phyloP scores from a whole-genome alignment of 2,888 invertebrate genomes.

The Gymnocheta viridis region DNA sequence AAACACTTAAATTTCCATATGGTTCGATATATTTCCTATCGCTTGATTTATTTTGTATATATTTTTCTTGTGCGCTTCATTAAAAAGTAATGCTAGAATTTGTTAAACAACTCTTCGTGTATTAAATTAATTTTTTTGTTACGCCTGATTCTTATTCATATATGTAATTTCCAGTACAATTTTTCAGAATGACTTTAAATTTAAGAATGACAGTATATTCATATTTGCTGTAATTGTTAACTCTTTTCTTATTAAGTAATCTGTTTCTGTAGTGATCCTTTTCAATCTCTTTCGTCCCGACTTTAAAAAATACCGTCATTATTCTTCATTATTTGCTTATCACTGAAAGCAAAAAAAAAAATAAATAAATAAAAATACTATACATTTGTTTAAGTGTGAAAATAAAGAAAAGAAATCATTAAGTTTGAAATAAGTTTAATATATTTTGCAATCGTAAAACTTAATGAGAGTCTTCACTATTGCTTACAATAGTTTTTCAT shows the following conservation, averaged over 20 bases:
- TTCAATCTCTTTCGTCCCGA: neutral
- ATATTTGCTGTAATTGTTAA: too few species aligned
- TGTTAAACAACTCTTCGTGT: too few species aligned
- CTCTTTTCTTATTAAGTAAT: neutral
- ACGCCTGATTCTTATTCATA: too few species aligned
- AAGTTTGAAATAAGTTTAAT: constrained; percentile 35
- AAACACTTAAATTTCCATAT: too few species aligned
- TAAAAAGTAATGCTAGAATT: too few species aligned
- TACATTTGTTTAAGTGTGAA: neutral
- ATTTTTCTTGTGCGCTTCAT: too few species aligned
- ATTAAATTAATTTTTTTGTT: too few species aligned
- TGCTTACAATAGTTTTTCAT: constrained; percentile 37
- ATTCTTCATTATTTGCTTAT: constrained; percentile 24
- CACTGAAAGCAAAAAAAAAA: constrained; percentile 3
- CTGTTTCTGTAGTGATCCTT: neutral
- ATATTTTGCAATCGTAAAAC: constrained; percentile 64
- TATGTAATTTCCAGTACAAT: too few species aligned
- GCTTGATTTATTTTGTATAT: too few species aligned
- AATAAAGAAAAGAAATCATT: constrained; percentile 30
- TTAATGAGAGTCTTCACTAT: constrained; percentile 58
- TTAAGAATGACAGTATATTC: too few species aligned
- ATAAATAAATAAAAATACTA: neutral
- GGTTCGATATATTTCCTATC: too few species aligned
- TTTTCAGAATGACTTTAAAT: too few species aligned
- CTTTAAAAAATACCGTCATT: neutral